Base-by-base conservation (phyloP, 2,113 vertebrate species). In the Desmodus rotundus region DNA sequence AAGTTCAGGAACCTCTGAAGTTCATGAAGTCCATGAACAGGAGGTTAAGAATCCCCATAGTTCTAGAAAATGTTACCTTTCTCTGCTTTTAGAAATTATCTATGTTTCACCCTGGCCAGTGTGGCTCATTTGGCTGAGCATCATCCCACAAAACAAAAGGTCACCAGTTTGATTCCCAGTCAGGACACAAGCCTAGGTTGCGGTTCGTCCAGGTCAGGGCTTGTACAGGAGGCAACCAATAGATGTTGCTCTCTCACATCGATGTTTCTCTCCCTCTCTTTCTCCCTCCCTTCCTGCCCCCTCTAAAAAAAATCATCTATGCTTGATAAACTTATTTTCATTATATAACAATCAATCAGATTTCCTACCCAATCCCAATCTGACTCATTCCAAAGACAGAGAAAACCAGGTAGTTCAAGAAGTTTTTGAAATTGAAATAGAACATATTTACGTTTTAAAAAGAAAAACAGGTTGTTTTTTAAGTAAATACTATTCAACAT, bases 371-470 rank as follows among this genome's bases (percentile, higher is more conserved):
- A 76, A 91, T 50, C 36, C 33, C 56, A 68, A 43, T 54, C 52
- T 89, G 26, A 93, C 8, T 80, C 16, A 80, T 33, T 91, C 26
- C 43, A 91, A 72, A 74, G 7, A 68, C 17, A 67, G 20, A 47
- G 1, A 94, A 76, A 89, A 78, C 52, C 47, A 90, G 67, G 31
- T 73, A 54, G 78, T 14, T 63, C 54, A 96, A 96, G 17, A 54
- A 70, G 28, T 22, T 96, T 97, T 89, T 41, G 77, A 78, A 78
- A 89, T 84, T 96, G 70, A 96, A 94, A 2, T 68, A 93, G 78
- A 45, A 70, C 19, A 94, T 4, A 94, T 31, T 50, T 94, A 61
- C 9, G 4, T 93, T 95, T 97, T 77, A 28, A 68, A 81, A 73
- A 76, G 20, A 63, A 10, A 89, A 80, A 76, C 1, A 24, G 10